Conservation (phyloP, 2,888 invertebrate genomes). For the Andrena dorsata region DNA sequence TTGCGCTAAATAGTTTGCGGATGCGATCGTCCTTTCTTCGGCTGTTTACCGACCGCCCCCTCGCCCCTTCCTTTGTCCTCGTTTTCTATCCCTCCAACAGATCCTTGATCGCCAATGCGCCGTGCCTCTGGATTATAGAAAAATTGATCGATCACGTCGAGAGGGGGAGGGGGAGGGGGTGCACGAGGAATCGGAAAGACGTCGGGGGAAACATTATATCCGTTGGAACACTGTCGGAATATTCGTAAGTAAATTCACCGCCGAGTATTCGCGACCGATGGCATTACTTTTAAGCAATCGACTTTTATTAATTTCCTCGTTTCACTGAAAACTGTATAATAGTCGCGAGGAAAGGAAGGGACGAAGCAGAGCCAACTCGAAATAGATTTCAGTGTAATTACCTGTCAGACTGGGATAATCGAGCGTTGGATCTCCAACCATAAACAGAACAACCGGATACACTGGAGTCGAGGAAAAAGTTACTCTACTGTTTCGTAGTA, state of each 20-base stretch:
- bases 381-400: no score
- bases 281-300: background rate
- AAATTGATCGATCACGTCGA: slow-evolving; percentile 67
- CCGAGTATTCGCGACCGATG: background rate
- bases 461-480: background rate
- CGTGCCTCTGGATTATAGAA: slow-evolving; percentile 54
- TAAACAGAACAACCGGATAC: no score
- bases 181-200: background rate
- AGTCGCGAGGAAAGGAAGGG: no score
- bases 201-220: background rate
- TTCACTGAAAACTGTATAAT: background rate
- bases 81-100: slow-evolving; percentile 11
- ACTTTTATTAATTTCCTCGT: slow-evolving; percentile 2
- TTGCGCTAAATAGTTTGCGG: slow-evolving; percentile 73
- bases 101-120: slow-evolving; percentile 28
- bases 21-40: slow-evolving; percentile 52
- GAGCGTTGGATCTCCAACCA: no score
- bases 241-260: background rate
- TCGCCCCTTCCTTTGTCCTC: background rate
- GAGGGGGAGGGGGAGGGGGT: background rate
- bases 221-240: background rate
- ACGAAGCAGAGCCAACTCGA: no score
- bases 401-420: no score
- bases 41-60: slow-evolving; percentile 34
- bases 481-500: background rate